Conservation (phyloP, 2,113 vertebrate genomes). For the Nothobranchius kuhntae region DNA sequence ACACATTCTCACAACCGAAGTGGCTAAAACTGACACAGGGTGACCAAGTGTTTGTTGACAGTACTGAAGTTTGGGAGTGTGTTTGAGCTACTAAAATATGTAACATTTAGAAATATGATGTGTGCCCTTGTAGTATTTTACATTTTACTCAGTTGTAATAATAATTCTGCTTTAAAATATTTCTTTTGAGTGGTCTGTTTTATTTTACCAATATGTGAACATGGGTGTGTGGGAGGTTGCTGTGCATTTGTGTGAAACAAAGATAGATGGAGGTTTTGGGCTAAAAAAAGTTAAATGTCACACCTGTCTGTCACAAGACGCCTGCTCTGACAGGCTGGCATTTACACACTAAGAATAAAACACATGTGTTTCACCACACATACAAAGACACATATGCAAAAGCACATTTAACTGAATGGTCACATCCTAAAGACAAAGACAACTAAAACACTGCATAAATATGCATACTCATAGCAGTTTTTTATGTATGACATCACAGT, state of each 20-base stretch:
- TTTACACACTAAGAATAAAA: conserved; percentile 68
- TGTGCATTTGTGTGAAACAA: conserved; percentile 42
- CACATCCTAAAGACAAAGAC: conserved; percentile 8
- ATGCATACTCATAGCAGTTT: no score
- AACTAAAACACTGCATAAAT: no score
- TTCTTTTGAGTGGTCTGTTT: not conserved
- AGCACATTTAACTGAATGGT: conserved; percentile 1
- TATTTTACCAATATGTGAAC: not conserved
- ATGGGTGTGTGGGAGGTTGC: not conserved
- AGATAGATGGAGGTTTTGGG: conserved; percentile 70
- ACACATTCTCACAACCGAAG: no score
- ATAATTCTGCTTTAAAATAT: not conserved
- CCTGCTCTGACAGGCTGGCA: conserved; percentile 75
- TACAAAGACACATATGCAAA: conserved; percentile 9
- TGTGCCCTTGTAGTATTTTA: not conserved
- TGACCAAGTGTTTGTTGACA: no score
- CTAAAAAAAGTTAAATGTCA: conserved; percentile 80
- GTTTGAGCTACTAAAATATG: not conserved
- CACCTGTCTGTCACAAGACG: conserved; percentile 76
- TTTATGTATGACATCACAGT: no score
- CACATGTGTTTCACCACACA: conserved; percentile 14
- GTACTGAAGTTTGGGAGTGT: not conserved
- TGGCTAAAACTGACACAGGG: no score
- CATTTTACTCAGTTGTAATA: no score
- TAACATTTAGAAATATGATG: not conserved